Conservation (phyloP, 2,113 vertebrate species). For the Cranoglanis bouderius region DNA sequence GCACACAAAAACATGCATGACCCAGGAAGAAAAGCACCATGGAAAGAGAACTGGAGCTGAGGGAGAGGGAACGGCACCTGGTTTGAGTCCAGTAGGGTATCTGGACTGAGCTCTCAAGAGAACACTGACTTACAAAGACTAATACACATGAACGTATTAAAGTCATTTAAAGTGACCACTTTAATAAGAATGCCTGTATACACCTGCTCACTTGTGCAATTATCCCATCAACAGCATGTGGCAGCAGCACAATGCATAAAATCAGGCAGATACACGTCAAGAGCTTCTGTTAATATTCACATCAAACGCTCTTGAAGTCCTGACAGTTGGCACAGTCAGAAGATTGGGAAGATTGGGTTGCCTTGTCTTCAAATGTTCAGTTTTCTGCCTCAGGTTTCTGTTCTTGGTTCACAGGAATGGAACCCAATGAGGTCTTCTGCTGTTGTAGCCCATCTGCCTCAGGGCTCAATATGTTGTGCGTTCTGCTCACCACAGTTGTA, state of each 20-base stretch:
- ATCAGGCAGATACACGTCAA: background rate
- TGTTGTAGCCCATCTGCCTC: background rate
- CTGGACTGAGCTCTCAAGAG: conserved; percentile 17
- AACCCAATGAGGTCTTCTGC: background rate
- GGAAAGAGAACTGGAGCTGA: conserved; percentile 13
- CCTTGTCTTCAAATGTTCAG: background rate
- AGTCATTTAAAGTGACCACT: background rate
- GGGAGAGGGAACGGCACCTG: background rate
- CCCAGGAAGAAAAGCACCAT: conserved; percentile 17
- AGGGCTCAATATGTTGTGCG: background rate
- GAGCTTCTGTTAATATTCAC: background rate
- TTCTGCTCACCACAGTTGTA: background rate
- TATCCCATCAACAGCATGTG: background rate
- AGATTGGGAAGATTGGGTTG: background rate
- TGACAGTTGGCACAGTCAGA: background rate
- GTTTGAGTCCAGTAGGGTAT: background rate
- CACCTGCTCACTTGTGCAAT: background rate
- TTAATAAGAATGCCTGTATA: background rate
- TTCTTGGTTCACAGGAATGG: background rate
- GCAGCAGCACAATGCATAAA: background rate
- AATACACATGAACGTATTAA: background rate
- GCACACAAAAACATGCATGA: conserved; percentile 5
- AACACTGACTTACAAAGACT: background rate
- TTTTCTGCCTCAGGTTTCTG: background rate
- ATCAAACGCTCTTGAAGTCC: background rate